Conservation (phyloP, 2,797 vertebrate species). For the Hippocampus kuda region DNA sequence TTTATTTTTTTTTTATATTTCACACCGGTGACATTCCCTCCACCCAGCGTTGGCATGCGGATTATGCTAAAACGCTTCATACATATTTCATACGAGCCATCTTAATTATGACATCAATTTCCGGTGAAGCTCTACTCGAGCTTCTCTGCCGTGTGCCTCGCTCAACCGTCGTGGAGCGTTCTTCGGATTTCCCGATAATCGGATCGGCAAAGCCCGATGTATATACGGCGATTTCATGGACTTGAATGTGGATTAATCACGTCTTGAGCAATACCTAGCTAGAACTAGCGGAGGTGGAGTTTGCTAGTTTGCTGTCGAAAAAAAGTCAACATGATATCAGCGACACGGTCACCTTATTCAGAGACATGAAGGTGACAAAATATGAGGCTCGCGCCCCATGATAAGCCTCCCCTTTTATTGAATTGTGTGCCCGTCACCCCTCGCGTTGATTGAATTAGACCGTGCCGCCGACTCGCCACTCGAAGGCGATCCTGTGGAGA, state of each 20-base stretch:
- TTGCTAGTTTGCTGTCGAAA: background rate
- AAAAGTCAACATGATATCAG: background rate
- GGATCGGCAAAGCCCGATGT: background rate
- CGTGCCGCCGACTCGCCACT: constrained; percentile 39
- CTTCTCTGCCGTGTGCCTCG: background rate
- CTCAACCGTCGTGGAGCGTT: background rate
- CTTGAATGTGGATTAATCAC: background rate
- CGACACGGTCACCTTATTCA: background rate
- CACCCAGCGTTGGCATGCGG: background rate
- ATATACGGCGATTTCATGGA: background rate
- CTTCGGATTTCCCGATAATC: background rate
- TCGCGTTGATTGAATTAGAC: constrained; percentile 57
- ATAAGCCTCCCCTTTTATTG: constrained; percentile 6
- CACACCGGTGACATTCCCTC: background rate
- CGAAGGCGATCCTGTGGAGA: constrained; percentile 50
- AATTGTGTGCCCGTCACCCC: constrained; percentile 35
- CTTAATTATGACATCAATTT: constrained; percentile 12
- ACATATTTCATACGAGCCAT: constrained; percentile 2
- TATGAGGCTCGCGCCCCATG: background rate
- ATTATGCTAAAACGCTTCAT: constrained; percentile 7
- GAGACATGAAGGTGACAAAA: background rate
- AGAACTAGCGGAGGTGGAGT: background rate
- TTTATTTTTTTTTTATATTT: background rate
- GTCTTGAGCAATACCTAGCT: background rate
- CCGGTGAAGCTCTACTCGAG: background rate